A percentile compares a stretch with the other conserved stretches of the same genome.
Conservation (phyloP, 2,797 vertebrate genomes). For the Pelodytes ibericus region DNA sequence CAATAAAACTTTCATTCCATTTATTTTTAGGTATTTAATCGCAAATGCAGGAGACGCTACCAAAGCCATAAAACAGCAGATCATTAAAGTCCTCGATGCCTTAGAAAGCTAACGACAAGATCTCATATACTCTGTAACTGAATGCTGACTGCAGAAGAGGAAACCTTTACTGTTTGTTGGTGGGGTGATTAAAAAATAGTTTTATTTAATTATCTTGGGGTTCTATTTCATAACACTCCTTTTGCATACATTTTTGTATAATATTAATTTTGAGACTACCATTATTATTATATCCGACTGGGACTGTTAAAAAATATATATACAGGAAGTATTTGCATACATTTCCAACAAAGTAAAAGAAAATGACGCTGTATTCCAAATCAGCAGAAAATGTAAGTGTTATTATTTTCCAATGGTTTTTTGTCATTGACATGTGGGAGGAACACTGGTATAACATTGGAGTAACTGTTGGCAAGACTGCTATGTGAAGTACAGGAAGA, state of each 20-base stretch:
- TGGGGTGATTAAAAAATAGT: constrained; percentile 68
- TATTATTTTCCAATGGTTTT: not conserved
- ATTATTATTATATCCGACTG: constrained; percentile 57
- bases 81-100: constrained; percentile 97
- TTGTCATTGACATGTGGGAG: not conserved
- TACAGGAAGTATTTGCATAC: constrained; percentile 53
- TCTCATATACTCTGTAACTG: constrained; percentile 59
- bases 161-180: constrained; percentile 65
- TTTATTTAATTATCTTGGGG: constrained; percentile 60
- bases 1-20: too few species aligned
- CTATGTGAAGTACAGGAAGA: constrained; percentile 7
- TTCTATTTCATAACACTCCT: constrained; percentile 57
- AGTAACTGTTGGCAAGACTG: not conserved
- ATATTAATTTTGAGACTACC: constrained; percentile 68
- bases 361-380: not conserved
- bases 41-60: constrained; percentile 98
- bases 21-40: constrained; percentile 88
- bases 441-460: not conserved
- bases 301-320: constrained; percentile 48
- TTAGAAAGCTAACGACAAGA: constrained; percentile 90
- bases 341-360: not conserved
- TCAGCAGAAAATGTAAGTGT: not conserved
- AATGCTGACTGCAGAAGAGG: constrained; percentile 30
- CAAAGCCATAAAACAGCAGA: constrained; percentile 99
- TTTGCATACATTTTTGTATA: constrained; percentile 67